Percentiles rank a stretch among this genome's conserved stretches.
These are phyloP conservation scores for Drosophila tsacasi DNA, from an alignment of 1,140 invertebrate genomes.

Conservation along the genomic window DNA sequence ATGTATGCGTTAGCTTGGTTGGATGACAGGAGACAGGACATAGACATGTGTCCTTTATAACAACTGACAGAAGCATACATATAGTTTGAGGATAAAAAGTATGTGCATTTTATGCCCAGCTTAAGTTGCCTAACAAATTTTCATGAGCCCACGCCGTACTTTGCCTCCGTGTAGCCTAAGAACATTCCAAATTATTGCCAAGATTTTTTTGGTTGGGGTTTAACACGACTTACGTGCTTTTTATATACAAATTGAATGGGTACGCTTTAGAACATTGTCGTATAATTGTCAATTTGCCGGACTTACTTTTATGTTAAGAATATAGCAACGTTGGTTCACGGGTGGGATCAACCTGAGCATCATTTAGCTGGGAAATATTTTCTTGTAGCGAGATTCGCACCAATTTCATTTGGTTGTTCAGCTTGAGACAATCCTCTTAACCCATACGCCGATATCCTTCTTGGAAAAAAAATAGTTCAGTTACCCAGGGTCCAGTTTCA, in stretches of 20 bases:
- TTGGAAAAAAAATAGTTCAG: conserved; percentile 28
- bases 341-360: conserved; percentile 39
- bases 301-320: conserved; percentile 63
- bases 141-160: conserved; percentile 23
- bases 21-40: conserved; percentile 58
- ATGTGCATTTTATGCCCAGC: conserved; percentile 72
- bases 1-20: conserved; percentile 64
- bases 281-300: conserved; percentile 71
- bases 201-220: conserved; percentile 25
- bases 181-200: conserved; percentile 64
- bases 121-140: conserved; percentile 72
- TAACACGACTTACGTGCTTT: conserved; percentile 64
- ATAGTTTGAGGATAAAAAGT: conserved; percentile 36
- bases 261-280: conserved; percentile 50
- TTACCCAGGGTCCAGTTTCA: conserved; percentile 50
- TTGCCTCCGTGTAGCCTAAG: background rate
- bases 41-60: conserved; percentile 73
- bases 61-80: conserved; percentile 65
- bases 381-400: conserved; percentile 34
- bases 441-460: conserved; percentile 41
- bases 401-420: conserved; percentile 64
- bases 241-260: conserved; percentile 46
- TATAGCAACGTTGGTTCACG: conserved; percentile 2
- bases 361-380: conserved; percentile 21
- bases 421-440: conserved; percentile 68